Base-by-base conservation (phyloP, 2,888 invertebrate species). In the Melolontha melolontha region DNA sequence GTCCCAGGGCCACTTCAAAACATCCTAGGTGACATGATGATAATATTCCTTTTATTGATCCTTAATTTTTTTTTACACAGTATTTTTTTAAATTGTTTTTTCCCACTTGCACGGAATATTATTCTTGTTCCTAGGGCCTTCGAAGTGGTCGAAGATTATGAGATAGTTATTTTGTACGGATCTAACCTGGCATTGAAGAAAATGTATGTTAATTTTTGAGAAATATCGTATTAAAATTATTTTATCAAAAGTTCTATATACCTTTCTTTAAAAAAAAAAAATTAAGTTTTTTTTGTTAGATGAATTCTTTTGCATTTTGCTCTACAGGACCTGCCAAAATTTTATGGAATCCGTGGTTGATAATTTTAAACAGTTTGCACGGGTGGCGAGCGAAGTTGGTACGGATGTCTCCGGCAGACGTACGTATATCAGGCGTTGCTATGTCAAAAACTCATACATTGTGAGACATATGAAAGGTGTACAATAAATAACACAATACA, bases 21-120 rank as follows among this genome's bases (percentile, higher is more conserved):
- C 22, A 62, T 62, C 59, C 59, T 62, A 62, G 59, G 59, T 62
- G 34, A 62, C 34, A 42, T 34, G 17, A 62, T 47, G 59, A 62
- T 62, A 62, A 62, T 62, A 62, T 62, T 62, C 59, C 59, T n/a
- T 62, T 14, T 29, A 22, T 5, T 22, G 14, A 5, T 17, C 5
- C 22, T 17, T 49, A 11, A 17, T 17, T 17, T 49, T 22, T 47
- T 47, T 47, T 47, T 47, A n/a, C 17, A 49, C 8, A 34, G 34
- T 34, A 49, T 16, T 16, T 49, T 22, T 10, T 16, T 7, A 22
- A 49, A 11, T 16, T 47, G 10, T 2, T 47, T 47, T 16, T 47
- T 47, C 22, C 11, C 11, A 49, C 49, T 16, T 17, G 49, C 22
- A 49, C 22, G 59, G 59, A 62, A 62, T 62, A 62, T 62, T 62